Percentiles rank a stretch among this genome's conserved stretches.
phyloP scores from a whole-genome alignment of 2,113 vertebrate genomes.

The Thamnaconus septentrionalis region DNA sequence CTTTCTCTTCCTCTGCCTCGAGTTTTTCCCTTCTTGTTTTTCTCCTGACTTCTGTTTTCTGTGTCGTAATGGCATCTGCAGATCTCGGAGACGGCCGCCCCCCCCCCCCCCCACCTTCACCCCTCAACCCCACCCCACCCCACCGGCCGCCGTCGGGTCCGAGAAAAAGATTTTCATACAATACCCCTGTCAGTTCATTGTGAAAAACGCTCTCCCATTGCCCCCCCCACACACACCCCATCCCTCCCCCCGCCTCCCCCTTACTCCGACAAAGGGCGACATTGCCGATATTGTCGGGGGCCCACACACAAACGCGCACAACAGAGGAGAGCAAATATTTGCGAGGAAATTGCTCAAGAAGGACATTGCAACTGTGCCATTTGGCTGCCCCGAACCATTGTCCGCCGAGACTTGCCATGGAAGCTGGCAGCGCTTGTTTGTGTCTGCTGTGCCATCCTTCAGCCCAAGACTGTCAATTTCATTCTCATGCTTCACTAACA shows the following conservation, averaged over 20 bases:
- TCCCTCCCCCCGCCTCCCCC: background rate
- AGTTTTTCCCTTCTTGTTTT: conserved; percentile 39
- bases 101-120: too few relatives aligned
- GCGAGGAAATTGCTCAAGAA: conserved; percentile 58
- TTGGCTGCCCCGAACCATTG: conserved; percentile 58
- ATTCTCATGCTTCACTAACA: conserved; percentile 73
- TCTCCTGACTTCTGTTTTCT: conserved; percentile 30
- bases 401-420: conserved; percentile 52
- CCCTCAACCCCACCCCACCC: too few relatives aligned
- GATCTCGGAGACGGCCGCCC: background rate
- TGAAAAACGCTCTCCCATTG: background rate
- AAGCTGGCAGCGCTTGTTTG: conserved; percentile 59
- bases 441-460: conserved; percentile 58
- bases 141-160: too few relatives aligned
- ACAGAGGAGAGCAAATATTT: conserved; percentile 50
- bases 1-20: conserved; percentile 40
- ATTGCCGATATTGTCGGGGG: conserved; percentile 14
- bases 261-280: conserved; percentile 10
- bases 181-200: background rate
- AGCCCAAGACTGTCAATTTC: conserved; percentile 70
- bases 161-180: conserved; percentile 4
- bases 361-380: conserved; percentile 60
- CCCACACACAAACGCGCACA: conserved; percentile 8
- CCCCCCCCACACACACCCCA: background rate
- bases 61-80: conserved; percentile 14